A percentile compares a stretch with the other conserved stretches of the same genome.
These are phyloP conservation scores for Meganola albula DNA, from an alignment of 2,888 invertebrate species.

Conservation along the genomic window DNA sequence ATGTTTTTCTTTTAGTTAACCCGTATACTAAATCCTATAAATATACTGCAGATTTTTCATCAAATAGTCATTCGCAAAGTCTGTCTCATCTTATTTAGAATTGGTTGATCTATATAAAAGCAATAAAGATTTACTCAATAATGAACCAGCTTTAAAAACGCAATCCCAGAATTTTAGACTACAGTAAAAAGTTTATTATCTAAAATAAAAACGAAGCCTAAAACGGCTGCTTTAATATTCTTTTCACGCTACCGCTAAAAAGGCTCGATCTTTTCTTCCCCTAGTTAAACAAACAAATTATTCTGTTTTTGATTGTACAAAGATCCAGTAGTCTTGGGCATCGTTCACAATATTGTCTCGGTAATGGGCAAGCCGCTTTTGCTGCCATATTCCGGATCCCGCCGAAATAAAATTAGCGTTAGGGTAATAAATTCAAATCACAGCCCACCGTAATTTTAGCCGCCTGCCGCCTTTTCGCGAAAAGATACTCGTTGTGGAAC, in stretches of 20 bases:
- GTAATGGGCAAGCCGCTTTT: conserved; percentile 47
- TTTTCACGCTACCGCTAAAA: conserved; percentile 19
- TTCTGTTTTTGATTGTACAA: conserved; percentile 50
- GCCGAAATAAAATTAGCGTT: conserved; percentile 70
- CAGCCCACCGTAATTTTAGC: conserved; percentile 63
- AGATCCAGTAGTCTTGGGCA: conserved; percentile 42
- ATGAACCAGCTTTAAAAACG: too few species aligned
- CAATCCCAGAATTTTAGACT: too few species aligned
- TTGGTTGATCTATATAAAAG: too few species aligned
- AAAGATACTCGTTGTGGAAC: conserved; percentile 64
- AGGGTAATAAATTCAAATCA: conserved; percentile 74
- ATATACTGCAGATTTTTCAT: too few species aligned
- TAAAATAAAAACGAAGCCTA: conserved; percentile 13
- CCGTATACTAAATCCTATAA: too few species aligned
- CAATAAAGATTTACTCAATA: too few species aligned
- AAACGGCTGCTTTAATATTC: conserved; percentile 20
- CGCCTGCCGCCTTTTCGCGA: conserved; percentile 66
- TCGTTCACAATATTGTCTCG: conserved; percentile 56
- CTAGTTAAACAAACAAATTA: conserved; percentile 36
- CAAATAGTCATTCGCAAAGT: too few species aligned
- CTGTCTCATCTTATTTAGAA: too few species aligned
- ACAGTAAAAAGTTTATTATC: too few species aligned
- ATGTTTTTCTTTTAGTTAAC: too few species aligned
- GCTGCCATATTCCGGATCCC: conserved; percentile 42
- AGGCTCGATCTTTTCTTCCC: conserved; percentile 21